phyloP scores from a whole-genome alignment of 2,888 invertebrate genomes.

The Arenicola marina region DNA sequence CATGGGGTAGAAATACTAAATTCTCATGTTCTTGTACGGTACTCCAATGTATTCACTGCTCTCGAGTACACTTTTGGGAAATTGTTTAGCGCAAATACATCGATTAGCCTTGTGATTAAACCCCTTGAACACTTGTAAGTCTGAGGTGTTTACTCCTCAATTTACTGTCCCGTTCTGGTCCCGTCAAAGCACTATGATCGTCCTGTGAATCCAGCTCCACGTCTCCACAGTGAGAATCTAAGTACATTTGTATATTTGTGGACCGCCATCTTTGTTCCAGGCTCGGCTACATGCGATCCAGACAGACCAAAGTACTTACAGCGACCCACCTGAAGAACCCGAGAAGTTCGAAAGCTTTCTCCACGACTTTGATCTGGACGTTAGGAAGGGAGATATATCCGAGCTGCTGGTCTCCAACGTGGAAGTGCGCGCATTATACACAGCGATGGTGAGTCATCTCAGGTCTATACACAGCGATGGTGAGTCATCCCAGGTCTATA shows the following conservation, averaged over 20 bases:
- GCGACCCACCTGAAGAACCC: constrained; percentile 72
- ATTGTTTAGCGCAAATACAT: no score
- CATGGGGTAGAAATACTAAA: neutral
- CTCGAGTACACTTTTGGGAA: no score
- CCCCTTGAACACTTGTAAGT: no score
- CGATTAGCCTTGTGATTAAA: no score
- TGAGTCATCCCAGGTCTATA: no score
- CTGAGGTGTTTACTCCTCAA: no score
- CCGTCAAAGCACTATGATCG: no score
- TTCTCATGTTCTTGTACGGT: neutral
- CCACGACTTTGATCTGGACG: constrained; percentile 65
- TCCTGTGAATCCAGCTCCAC: no score
- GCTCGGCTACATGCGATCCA: constrained; percentile 75
- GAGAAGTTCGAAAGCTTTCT: constrained; percentile 69
- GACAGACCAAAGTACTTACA: constrained; percentile 74
- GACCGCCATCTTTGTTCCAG: constrained; percentile 64
- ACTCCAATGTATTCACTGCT: no score
- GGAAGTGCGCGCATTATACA: constrained; percentile 68
- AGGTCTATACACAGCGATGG: no score
- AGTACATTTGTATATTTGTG: neutral
- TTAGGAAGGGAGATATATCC: constrained; percentile 66
- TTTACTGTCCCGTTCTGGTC: no score
- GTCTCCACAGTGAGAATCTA: neutral
- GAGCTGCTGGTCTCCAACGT: constrained; percentile 69
- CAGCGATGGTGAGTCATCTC: constrained; percentile 75